Conservation (phyloP, 2,888 invertebrate genomes). For the Liopterus haemorrhoidalis region DNA sequence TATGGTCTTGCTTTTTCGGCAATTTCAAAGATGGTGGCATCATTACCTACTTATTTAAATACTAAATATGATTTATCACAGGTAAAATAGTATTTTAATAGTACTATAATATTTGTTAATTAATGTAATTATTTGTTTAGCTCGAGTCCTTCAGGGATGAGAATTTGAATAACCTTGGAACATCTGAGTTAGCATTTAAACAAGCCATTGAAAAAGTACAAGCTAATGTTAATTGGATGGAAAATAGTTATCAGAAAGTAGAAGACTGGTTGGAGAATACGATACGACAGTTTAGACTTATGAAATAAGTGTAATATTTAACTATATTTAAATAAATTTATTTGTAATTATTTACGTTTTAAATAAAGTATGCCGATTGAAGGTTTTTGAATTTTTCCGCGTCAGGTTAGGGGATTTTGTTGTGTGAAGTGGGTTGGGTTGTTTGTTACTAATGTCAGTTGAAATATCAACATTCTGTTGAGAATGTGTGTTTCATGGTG, state of each 20-base stretch:
- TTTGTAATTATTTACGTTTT: too few relatives aligned
- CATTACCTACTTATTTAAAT: conserved; percentile 51
- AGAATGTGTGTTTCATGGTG: too few relatives aligned
- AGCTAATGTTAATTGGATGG: conserved; percentile 55
- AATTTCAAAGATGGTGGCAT: conserved; percentile 50
- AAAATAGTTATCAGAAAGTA: conserved; percentile 46
- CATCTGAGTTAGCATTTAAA: conserved; percentile 48
- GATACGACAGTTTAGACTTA: too few relatives aligned
- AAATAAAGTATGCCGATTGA: too few relatives aligned
- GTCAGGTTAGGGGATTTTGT: too few relatives aligned
- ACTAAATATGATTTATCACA: conserved; percentile 44
- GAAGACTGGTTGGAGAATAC: conserved; percentile 41
- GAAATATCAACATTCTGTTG: too few relatives aligned
- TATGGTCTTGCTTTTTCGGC: conserved; percentile 54
- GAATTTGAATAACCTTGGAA: conserved; percentile 45
- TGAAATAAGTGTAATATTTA: too few relatives aligned
- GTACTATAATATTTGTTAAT: not conserved
- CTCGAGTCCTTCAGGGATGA: conserved; percentile 44
- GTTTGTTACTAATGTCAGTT: too few relatives aligned
- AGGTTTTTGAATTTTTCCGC: too few relatives aligned
- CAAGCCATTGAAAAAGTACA: conserved; percentile 51
- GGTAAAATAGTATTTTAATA: conserved; percentile 31
- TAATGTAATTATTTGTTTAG: conserved; percentile 35
- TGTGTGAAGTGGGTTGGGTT: too few relatives aligned
- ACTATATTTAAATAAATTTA: too few relatives aligned